phyloP scores from a whole-genome alignment of 2,113 vertebrate species.

The Stomatorhinus ivindoensis region DNA sequence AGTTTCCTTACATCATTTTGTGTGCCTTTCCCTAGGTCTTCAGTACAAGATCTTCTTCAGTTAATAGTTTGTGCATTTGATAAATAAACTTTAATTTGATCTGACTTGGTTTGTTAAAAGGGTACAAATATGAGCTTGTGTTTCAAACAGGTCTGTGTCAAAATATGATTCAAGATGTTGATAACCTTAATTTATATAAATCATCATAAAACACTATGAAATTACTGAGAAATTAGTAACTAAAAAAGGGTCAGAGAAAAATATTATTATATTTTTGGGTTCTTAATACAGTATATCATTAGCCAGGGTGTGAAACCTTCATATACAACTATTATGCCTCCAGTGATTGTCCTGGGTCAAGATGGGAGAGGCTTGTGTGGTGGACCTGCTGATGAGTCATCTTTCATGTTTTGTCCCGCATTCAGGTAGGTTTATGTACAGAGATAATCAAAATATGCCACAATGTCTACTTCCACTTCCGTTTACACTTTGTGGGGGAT shows the following conservation, averaged over 20 bases:
- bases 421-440: not conserved
- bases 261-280: too few species aligned
- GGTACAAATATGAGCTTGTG: not conserved
- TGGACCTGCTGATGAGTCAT: not conserved
- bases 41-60: not conserved
- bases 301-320: not conserved
- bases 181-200: too few species aligned
- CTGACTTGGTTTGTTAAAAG: not conserved
- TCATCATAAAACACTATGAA: too few species aligned
- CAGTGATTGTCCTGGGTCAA: not conserved
- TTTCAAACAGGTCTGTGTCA: not conserved
- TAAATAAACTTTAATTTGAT: not conserved
- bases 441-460: not conserved
- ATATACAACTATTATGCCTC: not conserved
- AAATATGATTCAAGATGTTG: not conserved
- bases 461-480: not conserved
- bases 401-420: not conserved
- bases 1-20: not conserved
- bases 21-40: not conserved
- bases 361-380: not conserved
- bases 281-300: not conserved
- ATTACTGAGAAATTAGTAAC: too few species aligned
- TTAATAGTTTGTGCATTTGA: not conserved
- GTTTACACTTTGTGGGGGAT: not conserved
- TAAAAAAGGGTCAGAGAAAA: too few species aligned